phyloP scores from a whole-genome alignment of 2,888 invertebrate genomes.

The Tinea pellionella region DNA sequence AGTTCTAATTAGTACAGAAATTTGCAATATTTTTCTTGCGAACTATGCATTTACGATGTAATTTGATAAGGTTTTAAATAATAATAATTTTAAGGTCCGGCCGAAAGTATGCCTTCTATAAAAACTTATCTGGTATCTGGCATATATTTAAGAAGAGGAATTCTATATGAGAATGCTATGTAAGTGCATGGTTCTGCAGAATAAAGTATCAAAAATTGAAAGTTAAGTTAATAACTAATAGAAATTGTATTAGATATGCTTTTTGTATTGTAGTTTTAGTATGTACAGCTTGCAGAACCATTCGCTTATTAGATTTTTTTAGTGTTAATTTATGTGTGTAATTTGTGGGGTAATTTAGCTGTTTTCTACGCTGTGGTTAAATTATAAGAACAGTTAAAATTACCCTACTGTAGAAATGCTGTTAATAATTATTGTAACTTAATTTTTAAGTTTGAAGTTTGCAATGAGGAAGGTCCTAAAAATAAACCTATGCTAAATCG shows the following conservation, averaged over 20 bases:
- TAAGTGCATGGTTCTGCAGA: conserved; percentile 69
- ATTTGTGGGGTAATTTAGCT: no score
- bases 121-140: conserved; percentile 60
- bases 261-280: neutral
- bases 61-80: neutral
- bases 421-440: no score
- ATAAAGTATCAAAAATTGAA: conserved; percentile 20
- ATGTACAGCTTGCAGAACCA: neutral
- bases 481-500: no score
- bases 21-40: conserved; percentile 30
- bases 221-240: neutral
- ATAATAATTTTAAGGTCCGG: conserved; percentile 38
- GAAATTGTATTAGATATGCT: neutral
- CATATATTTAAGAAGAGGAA: conserved; percentile 56
- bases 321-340: no score
- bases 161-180: conserved; percentile 26
- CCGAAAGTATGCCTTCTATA: conserved; percentile 53
- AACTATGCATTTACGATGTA: conserved; percentile 54
- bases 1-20: no score
- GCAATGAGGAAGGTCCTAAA: no score
- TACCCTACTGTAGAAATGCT: no score
- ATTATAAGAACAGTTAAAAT: no score
- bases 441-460: no score
- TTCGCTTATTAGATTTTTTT: neutral
- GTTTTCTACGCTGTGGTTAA: no score